A percentile compares a stretch with the other conserved stretches of the same genome.
phyloP scores from a whole-genome alignment of 2,113 vertebrate genomes.

The Gallinago jamesoni region DNA sequence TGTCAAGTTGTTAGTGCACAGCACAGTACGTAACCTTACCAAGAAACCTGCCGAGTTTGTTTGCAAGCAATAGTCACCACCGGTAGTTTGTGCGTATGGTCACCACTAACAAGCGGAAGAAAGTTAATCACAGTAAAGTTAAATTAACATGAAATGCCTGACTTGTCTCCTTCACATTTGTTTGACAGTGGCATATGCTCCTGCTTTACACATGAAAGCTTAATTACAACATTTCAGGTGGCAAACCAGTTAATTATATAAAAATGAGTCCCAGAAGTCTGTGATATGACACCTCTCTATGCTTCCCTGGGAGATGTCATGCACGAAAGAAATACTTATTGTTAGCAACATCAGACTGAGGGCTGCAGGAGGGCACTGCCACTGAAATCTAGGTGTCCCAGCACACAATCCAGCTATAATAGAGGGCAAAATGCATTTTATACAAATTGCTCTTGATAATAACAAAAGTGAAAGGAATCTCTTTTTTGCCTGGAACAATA shows the following conservation, averaged over 20 bases:
- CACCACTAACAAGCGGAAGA: background rate
- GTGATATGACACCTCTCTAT: slow-evolving; percentile 1
- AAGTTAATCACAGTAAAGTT: background rate
- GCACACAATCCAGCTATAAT: background rate
- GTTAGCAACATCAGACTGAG: background rate
- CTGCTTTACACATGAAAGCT: slow-evolving; percentile 50
- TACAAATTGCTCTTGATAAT: background rate
- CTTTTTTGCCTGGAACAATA: background rate
- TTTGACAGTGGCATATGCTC: slow-evolving; percentile 59
- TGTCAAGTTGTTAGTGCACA: fast-evolving
- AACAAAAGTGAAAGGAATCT: background rate
- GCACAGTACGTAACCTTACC: background rate
- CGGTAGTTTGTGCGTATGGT: background rate
- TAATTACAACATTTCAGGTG: slow-evolving; percentile 64
- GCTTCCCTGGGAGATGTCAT: slow-evolving; percentile 12
- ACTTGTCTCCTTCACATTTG: slow-evolving; percentile 35
- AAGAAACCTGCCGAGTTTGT: background rate
- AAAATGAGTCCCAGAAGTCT: slow-evolving; percentile 44
- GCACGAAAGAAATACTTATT: slow-evolving; percentile 21
- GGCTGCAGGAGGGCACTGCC: background rate
- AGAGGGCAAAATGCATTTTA: background rate
- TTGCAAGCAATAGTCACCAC: background rate
- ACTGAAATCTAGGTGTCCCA: background rate
- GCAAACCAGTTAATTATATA: slow-evolving; percentile 52
- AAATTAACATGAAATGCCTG: slow-evolving; percentile 44